Evolutionary conservation across 2,797 vertebrate genomes (phyloP).

Genomic region (Ctenopoma multispine): DNA sequence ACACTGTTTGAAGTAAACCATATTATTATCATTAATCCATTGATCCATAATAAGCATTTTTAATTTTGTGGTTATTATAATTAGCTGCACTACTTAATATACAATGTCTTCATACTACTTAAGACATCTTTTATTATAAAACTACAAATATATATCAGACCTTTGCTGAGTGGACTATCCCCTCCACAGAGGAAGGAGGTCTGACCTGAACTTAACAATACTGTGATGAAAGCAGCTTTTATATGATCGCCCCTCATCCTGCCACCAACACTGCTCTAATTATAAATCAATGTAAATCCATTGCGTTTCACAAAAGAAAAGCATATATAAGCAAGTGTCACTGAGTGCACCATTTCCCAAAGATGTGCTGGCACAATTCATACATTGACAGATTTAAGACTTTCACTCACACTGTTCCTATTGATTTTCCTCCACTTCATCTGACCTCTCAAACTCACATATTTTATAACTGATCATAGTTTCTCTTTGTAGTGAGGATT

Average conservation of each 20-base stretch:
- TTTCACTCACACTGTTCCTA: not conserved
- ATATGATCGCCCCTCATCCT: constrained; percentile 13
- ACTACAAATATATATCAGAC: not conserved
- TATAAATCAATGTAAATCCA: too few relatives aligned
- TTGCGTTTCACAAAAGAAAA: too few relatives aligned
- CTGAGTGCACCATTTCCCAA: too few relatives aligned
- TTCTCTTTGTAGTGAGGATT: constrained; percentile 16
- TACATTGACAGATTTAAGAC: constrained; percentile 12
- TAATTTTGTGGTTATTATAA: too few relatives aligned
- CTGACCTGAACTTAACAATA: not conserved
- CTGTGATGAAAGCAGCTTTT: constrained; percentile 37
- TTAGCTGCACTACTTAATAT: not conserved
- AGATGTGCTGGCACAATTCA: too few relatives aligned
- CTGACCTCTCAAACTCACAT: constrained; percentile 7
- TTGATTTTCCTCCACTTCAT: constrained; percentile 11
- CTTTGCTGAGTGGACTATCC: not conserved
- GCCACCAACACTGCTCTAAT: constrained; percentile 40
- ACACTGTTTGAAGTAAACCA: too few relatives aligned
- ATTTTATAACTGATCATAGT: too few relatives aligned
- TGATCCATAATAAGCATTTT: too few relatives aligned
- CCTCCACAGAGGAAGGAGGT: constrained; percentile 8
- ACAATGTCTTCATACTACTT: not conserved
- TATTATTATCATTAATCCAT: too few relatives aligned
- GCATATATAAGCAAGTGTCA: too few relatives aligned
- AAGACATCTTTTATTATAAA: not conserved